Evolutionary conservation across 2,888 invertebrate genomes (phyloP).

Genomic region (Tenthredo livida): DNA sequence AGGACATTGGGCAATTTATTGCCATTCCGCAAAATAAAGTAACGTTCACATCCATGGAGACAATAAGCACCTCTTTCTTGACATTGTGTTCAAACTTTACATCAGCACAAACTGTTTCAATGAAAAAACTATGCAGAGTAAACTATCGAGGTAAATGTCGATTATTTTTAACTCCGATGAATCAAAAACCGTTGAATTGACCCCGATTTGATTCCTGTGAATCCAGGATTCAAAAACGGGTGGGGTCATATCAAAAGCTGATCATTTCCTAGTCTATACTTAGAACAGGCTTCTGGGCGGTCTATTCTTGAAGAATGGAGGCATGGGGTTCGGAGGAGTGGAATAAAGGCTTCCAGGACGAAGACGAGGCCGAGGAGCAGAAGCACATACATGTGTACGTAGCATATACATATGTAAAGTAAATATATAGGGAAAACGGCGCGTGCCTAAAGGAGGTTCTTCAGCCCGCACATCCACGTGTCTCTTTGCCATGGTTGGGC

Average conservation of each 20-base stretch:
- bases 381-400: background rate
- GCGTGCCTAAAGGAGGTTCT: conserved; percentile 62
- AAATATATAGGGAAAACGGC: conserved; percentile 55
- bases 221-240: background rate
- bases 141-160: background rate
- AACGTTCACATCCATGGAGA: background rate
- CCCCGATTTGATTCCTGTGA: background rate
- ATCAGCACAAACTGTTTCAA: background rate
- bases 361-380: conserved; percentile 3
- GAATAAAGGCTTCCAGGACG: background rate
- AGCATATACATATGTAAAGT: background rate
- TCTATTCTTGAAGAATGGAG: background rate
- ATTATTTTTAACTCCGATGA: background rate
- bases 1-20: conserved; percentile 28
- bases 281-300: conserved; percentile 11
- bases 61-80: background rate
- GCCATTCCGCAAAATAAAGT: background rate
- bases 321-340: background rate
- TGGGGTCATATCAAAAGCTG: background rate
- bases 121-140: background rate
- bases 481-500: conserved; percentile 53
- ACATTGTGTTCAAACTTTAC: background rate
- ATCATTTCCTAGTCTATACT: background rate
- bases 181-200: background rate
- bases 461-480: conserved; percentile 64